These are phyloP conservation scores for Osmerus mordax DNA, from an alignment of 2,113 vertebrate species.

Conservation along the genomic window DNA sequence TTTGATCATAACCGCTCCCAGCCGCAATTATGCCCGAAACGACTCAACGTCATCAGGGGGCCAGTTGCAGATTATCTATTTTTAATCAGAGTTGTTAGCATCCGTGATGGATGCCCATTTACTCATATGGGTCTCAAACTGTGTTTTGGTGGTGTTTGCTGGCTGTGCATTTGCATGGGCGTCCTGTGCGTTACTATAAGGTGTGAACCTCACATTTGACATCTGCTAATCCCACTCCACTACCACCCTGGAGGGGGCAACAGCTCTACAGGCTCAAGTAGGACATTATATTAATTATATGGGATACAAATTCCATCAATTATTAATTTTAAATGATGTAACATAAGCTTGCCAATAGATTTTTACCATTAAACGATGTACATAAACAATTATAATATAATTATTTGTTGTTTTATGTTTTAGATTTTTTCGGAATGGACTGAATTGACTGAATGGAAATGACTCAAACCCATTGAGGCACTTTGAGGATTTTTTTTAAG, in stretches of 20 bases:
- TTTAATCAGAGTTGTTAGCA: constrained; percentile 80
- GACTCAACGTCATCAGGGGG: constrained; percentile 68
- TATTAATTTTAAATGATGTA: no score
- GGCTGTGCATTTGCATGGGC: constrained; percentile 42
- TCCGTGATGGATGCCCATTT: constrained; percentile 72
- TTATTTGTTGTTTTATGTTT: neutral
- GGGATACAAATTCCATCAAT: no score
- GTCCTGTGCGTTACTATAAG: constrained; percentile 47
- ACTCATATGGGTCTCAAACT: constrained; percentile 58
- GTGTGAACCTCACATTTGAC: constrained; percentile 13
- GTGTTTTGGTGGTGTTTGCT: constrained; percentile 46
- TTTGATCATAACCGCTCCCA: constrained; percentile 75
- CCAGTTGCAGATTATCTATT: constrained; percentile 75
- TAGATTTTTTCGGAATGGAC: no score
- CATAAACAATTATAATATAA: constrained; percentile 1
- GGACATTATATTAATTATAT: no score
- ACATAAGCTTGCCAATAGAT: no score
- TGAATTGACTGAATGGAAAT: no score
- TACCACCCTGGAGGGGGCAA: neutral
- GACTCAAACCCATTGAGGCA: no score
- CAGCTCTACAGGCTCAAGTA: neutral
- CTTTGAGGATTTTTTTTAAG: no score
- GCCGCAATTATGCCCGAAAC: constrained; percentile 75
- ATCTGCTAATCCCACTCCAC: neutral
- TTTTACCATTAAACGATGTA: no score